phyloP scores from a whole-genome alignment of 1,140 invertebrate genomes.

The Leptinotarsa texana region DNA sequence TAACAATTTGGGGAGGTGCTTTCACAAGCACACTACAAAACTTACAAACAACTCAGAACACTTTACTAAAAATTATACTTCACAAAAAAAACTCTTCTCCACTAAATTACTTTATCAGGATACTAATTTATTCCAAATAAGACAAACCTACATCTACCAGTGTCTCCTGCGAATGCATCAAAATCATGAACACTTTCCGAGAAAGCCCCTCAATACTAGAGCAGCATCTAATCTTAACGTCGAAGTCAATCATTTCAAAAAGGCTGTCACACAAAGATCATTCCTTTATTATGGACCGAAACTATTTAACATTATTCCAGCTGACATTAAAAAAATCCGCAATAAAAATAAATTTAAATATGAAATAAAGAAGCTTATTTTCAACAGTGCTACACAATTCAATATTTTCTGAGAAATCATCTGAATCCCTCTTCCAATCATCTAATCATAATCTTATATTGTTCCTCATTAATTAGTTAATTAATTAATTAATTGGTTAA shows the following conservation, averaged over 20 bases:
- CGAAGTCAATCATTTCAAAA: neutral
- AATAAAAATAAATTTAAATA: constrained; percentile 1
- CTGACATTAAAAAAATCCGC: constrained; percentile 12
- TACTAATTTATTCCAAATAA: neutral
- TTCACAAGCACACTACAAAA: constrained; percentile 11
- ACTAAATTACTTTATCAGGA: constrained; percentile 6
- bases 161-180: constrained; percentile 17
- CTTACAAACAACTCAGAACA: constrained; percentile 12
- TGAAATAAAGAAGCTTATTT: constrained; percentile 6
- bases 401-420: constrained; percentile 8
- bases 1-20: constrained; percentile 6
- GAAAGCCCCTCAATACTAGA: constrained; percentile 10
- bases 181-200: constrained; percentile 4
- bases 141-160: constrained; percentile 11
- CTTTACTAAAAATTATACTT: constrained; percentile 5
- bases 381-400: constrained; percentile 1
- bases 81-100: constrained; percentile 4
- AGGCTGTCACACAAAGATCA: constrained; percentile 9
- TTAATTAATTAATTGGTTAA: no score
- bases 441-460: no score
- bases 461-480: no score
- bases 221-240: constrained; percentile 7
- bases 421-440: neutral
- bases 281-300: constrained; percentile 9
- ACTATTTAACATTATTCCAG: constrained; percentile 9